Evolutionary conservation across 2,113 vertebrate species (phyloP), one percentile per base, ranked within the genome.

Genomic region (Channa maculata): DNA sequence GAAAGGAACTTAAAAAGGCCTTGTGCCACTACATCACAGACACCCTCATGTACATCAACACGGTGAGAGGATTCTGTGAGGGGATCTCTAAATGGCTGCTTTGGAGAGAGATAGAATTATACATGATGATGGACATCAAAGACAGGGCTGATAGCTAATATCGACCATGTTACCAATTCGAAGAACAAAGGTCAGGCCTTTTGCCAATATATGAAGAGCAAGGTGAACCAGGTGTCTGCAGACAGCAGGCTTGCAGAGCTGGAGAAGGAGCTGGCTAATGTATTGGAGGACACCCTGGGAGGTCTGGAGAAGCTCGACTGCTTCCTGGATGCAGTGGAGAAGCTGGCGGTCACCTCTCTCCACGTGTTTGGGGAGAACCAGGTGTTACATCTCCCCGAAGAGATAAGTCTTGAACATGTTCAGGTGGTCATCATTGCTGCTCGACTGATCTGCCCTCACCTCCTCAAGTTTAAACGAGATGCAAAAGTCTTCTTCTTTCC

Each of bases 311-410:
- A 83, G 61, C 89, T 94, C 1, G 8, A 82, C 10, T 8, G 5
- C 58, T 93, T 94, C 65, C 80, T 94, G 88, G 89, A 91, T 43
- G 90, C 91, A 14, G 65, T 94, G 80, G 94, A 94, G 86, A 93
- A 82, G 52, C 91, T 94, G 74, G 84, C 91, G 0, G 90, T 86
- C 75, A 94, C 93, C 10, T 94, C 93, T 0, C 66, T 83, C 41
- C 88, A 86, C 3, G 86, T 94, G 62, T 94, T 94, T 58, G 44
- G 1, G 4, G 83, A 82, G 11, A 86, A 78, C 65, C 75, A 24
- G 51, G 13, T 71, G 33, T 6, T 86, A 1, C 38, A 59, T 9
- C 80, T 92, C 62, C 82, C 90, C 1, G 43, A 65, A 1, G 75
- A 66, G 8, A 65, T 68, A 69, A 48, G 49, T 63, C 37, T 65